phyloP scores from a whole-genome alignment of 2,113 vertebrate species.

The Macaca mulatta region DNA sequence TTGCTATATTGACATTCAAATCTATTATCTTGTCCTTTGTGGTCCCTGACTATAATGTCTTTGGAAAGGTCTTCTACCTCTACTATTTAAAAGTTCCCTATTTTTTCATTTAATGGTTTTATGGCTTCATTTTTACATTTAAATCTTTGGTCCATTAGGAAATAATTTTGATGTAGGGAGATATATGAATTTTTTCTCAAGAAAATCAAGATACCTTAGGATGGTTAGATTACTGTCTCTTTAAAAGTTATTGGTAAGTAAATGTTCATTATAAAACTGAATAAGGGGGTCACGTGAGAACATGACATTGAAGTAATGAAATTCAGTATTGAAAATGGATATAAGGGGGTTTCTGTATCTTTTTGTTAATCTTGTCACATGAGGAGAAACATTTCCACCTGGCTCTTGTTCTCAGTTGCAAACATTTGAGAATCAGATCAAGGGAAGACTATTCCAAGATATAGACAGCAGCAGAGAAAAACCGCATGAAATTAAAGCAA shows the following conservation, averaged over 20 bases:
- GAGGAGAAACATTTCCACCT: neutral
- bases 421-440: neutral
- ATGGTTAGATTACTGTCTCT: neutral
- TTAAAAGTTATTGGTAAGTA: neutral
- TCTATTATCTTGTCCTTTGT: slow-evolving; percentile 29
- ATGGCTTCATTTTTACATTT: slow-evolving; percentile 19
- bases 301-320: neutral
- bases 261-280: neutral
- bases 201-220: slow-evolving; percentile 1
- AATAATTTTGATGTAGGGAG: neutral
- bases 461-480: neutral
- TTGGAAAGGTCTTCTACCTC: neutral
- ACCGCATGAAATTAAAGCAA: slow-evolving; percentile 2
- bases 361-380: neutral
- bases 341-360: neutral
- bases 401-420: neutral
- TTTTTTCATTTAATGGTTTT: slow-evolving; percentile 3
- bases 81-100: neutral
- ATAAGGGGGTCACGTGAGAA: neutral
- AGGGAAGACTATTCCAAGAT: neutral
- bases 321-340: neutral
- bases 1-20: slow-evolving; percentile 28
- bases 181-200: neutral
- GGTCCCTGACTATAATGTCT: neutral
- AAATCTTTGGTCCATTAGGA: slow-evolving; percentile 28